These are phyloP conservation scores for Lasioglossum villosulum DNA, from an alignment of 2,888 invertebrate genomes.

Conservation along the genomic window DNA sequence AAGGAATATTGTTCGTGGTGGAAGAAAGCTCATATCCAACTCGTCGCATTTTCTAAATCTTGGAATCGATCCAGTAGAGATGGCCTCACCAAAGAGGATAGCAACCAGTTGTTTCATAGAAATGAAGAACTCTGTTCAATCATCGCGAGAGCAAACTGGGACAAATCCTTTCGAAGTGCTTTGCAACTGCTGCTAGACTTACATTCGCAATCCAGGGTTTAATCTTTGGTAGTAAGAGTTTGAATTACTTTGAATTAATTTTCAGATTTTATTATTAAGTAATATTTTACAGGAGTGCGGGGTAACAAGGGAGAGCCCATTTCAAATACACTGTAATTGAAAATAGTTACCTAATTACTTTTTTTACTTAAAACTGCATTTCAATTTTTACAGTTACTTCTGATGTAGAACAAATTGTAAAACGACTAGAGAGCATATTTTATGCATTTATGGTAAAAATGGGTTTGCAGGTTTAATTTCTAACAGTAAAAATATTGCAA, in stretches of 20 bases:
- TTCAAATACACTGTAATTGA: not conserved
- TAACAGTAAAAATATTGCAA: too few relatives aligned
- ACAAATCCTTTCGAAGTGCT: not conserved
- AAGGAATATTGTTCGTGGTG: not conserved
- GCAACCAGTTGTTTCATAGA: conserved; percentile 1
- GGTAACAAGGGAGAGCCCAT: not conserved
- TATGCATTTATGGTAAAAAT: too few relatives aligned
- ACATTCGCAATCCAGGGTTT: not conserved
- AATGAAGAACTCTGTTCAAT: conserved; percentile 35
- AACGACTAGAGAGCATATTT: too few relatives aligned
- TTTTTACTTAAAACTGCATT: too few relatives aligned
- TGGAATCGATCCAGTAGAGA: conserved; percentile 49
- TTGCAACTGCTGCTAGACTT: not conserved
- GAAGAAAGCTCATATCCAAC: conserved; percentile 40
- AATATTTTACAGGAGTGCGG: not conserved
- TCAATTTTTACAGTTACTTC: too few relatives aligned
- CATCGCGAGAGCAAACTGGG: conserved; percentile 28
- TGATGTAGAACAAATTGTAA: too few relatives aligned
- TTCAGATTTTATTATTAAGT: not conserved
- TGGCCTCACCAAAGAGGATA: not conserved
- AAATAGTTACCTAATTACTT: not conserved
- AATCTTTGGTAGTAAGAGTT: not conserved
- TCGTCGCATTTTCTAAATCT: conserved; percentile 65
- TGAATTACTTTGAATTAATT: not conserved
- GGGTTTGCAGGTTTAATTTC: too few relatives aligned